These are phyloP conservation scores for Malurus leucopterus DNA, from an alignment of 2,797 vertebrate species.

Conservation along the genomic window DNA sequence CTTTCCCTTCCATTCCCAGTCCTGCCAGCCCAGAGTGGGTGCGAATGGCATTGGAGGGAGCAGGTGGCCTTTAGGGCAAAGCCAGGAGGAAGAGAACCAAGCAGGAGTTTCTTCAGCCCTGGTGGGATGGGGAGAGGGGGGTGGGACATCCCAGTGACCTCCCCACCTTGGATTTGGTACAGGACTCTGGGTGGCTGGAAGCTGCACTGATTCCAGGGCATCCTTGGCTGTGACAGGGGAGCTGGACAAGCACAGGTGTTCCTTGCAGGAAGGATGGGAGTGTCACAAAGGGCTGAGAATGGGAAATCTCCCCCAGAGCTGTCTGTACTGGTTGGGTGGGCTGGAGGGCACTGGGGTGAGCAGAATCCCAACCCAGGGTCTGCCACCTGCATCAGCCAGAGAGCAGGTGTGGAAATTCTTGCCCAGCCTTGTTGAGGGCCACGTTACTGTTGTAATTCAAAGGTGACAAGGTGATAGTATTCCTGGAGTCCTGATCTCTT, in stretches of 20 bases:
- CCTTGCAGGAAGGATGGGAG: not conserved
- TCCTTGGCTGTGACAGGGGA: not conserved
- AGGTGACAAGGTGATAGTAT: not conserved
- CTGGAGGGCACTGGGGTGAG: not conserved
- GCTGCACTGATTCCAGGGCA: not conserved
- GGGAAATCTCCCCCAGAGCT: not conserved
- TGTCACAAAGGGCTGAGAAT: not conserved
- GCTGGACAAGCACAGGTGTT: not conserved
- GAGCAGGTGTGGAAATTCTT: not conserved
- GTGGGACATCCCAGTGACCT: fast-evolving
- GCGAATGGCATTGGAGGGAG: not conserved
- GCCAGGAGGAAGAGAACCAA: not conserved
- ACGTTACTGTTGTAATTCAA: fast-evolving
- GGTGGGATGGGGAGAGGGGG: not conserved
- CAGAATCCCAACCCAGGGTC: not conserved
- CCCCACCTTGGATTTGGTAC: not conserved
- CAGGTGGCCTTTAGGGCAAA: not conserved
- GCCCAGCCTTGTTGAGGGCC: not conserved
- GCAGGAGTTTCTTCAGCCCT: not conserved
- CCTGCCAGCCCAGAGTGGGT: not conserved
- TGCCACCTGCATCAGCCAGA: not conserved
- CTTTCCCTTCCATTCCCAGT: not conserved
- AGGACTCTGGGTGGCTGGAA: not conserved
- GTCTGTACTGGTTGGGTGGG: not conserved
- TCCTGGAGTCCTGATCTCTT: not conserved